Conservation (phyloP, 2,888 invertebrate species). For the Unio pictorum region DNA sequence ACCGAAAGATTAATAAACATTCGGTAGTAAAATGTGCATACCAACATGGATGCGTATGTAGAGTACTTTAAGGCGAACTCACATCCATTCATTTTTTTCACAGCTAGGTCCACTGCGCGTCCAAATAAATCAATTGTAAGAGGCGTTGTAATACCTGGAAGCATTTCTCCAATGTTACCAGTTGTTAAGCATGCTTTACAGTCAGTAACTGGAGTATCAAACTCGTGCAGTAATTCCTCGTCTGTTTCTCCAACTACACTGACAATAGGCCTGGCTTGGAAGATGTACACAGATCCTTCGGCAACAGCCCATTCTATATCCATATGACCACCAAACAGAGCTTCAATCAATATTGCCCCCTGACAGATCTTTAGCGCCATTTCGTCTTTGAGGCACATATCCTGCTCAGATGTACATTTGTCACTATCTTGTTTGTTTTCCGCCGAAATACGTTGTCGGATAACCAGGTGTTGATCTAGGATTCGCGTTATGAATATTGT, state of each 20-base stretch:
- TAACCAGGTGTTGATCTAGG: no score
- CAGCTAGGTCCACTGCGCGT: neutral
- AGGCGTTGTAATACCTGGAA: constrained; percentile 9
- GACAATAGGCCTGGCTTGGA: constrained; percentile 10
- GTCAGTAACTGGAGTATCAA: constrained; percentile 10
- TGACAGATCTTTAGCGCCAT: no score
- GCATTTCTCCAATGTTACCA: constrained; percentile 11
- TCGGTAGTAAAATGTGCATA: no score
- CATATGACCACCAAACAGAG: neutral
- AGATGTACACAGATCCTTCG: constrained; percentile 1
- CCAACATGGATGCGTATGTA: no score
- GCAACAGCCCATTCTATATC: constrained; percentile 14
- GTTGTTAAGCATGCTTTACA: constrained; percentile 5
- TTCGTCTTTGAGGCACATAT: no score
- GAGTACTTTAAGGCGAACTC: no score
- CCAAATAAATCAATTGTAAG: constrained; percentile 4
- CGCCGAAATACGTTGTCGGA: no score
- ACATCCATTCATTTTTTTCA: no score
- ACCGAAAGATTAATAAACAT: no score
- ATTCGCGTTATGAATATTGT: neutral
- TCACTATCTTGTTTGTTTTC: no score
- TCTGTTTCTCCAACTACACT: constrained; percentile 4
- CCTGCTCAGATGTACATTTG: no score
- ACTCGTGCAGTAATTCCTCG: constrained; percentile 10
- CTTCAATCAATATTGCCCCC: no score